phyloP scores from a whole-genome alignment of 2,797 vertebrate genomes.

The Falco peregrinus region DNA sequence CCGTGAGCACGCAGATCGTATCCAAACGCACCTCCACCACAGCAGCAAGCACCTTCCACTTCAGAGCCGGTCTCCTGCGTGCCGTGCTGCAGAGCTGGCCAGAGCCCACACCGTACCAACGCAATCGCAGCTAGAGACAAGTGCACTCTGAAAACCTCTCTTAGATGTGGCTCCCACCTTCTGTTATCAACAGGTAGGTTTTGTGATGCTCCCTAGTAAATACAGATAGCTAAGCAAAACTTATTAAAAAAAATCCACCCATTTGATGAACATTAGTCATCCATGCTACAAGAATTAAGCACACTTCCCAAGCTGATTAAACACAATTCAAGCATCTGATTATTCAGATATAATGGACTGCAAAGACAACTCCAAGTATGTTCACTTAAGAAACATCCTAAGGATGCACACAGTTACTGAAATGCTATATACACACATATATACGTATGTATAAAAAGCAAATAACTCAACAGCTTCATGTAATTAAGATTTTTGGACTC shows the following conservation, averaged over 20 bases:
- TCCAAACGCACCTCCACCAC: not conserved
- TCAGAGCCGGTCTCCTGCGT: not conserved
- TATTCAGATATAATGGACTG: not conserved
- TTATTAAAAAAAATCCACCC: not conserved
- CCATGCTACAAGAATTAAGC: not conserved
- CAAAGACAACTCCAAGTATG: not conserved
- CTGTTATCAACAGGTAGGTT: not conserved
- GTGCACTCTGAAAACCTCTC: rapidly evolving
- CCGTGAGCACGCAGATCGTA: rapidly evolving
- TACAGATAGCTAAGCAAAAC: not conserved
- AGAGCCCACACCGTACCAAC: rapidly evolving
- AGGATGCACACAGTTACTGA: not conserved
- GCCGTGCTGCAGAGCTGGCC: not conserved
- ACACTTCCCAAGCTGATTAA: not conserved
- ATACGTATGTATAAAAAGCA: not conserved
- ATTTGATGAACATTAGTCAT: not conserved
- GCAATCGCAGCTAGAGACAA: not conserved
- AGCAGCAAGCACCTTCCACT: no score
- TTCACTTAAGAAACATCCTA: not conserved
- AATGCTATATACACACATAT: not conserved
- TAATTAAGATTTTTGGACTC: not conserved
- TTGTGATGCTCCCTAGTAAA: not conserved
- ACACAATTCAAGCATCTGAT: not conserved
- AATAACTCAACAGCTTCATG: not conserved
- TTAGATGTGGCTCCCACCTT: not conserved